These are phyloP conservation scores for Pogonocichla stellata DNA, from an alignment of 2,113 vertebrate genomes.

Conservation along the genomic window DNA sequence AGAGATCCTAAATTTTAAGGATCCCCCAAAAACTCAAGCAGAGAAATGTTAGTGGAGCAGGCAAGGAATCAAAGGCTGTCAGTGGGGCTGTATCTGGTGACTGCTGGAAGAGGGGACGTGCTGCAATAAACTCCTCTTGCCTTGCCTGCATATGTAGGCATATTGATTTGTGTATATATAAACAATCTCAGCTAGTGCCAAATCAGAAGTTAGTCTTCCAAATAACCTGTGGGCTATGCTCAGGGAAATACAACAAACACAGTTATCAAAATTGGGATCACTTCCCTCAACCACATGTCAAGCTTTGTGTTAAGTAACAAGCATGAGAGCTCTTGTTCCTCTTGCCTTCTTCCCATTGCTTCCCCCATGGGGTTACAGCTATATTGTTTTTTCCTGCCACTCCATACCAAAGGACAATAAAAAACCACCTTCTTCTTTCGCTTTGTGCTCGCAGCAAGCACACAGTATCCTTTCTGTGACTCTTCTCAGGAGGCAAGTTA, in stretches of 20 bases:
- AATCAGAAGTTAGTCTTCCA: not conserved
- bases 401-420: not conserved
- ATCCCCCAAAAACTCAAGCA: not conserved
- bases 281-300: not conserved
- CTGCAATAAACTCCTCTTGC: not conserved
- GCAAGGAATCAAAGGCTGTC: not conserved
- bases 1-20: not conserved
- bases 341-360: not conserved
- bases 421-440: not conserved
- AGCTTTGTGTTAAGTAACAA: not conserved
- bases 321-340: not conserved
- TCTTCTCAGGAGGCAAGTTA: not conserved
- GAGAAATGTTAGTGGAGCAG: not conserved
- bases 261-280: not conserved
- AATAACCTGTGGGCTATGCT: not conserved
- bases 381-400: not conserved
- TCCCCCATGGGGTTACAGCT: not conserved
- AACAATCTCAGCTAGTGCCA: not conserved
- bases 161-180: not conserved
- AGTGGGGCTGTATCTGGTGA: not conserved
- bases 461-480: not conserved
- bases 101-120: not conserved
- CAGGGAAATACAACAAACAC: not conserved
- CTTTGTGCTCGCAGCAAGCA: not conserved
- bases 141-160: not conserved